phyloP scores from a whole-genome alignment of 2,113 vertebrate genomes.

The Megalops atlanticus region DNA sequence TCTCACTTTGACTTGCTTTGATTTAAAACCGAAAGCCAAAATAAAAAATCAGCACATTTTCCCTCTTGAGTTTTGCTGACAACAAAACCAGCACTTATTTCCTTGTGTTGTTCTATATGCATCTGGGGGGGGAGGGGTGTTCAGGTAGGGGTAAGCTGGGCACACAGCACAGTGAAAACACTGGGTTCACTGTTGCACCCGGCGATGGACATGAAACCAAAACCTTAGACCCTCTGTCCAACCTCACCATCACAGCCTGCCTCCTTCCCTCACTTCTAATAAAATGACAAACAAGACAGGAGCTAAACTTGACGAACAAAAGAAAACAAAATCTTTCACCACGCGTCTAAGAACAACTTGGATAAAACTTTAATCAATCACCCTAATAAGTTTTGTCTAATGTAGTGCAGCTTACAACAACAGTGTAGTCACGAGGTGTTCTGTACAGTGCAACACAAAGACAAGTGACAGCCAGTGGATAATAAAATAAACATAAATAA shows the following conservation, averaged over 20 bases:
- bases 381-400: not conserved
- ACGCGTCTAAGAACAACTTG: not conserved
- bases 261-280: not conserved
- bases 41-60: constrained; percentile 17
- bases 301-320: no score
- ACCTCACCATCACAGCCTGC: not conserved
- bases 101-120: not conserved
- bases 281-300: not conserved
- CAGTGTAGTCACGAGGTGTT: no score
- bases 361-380: not conserved
- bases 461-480: no score
- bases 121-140: not conserved
- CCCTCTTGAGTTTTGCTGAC: constrained; percentile 5
- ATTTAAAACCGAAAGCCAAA: constrained; percentile 14
- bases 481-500: not conserved
- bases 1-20: constrained; percentile 19
- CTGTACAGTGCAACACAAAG: not conserved
- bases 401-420: not conserved
- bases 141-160: not conserved
- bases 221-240: not conserved
- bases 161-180: not conserved
- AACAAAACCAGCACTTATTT: not conserved
- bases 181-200: not conserved
- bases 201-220: not conserved
- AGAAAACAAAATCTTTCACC: not conserved